phyloP scores from a whole-genome alignment of 1,140 invertebrate genomes.

The Popillia japonica region DNA sequence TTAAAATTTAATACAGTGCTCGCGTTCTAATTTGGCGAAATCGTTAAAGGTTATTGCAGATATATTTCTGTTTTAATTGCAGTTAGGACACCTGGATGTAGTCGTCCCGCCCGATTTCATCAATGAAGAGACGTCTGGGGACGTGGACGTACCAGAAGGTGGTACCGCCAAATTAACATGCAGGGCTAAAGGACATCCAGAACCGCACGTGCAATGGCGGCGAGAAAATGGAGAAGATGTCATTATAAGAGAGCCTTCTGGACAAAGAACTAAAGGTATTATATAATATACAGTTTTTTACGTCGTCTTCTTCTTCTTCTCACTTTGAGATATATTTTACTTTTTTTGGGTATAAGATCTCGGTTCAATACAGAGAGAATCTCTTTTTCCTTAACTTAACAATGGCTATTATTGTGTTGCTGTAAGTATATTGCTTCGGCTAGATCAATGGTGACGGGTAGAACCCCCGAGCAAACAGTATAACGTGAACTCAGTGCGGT shows the following conservation, averaged over 20 bases:
- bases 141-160: conserved; percentile 83
- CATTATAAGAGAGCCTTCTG: conserved; percentile 64
- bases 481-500: conserved; percentile 41
- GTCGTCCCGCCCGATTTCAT: conserved; percentile 87
- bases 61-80: conserved; percentile 56
- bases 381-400: conserved; percentile 52
- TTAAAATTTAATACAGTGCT: conserved; percentile 5
- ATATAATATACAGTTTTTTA: conserved; percentile 30
- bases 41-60: too few species aligned
- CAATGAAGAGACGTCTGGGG: conserved; percentile 80
- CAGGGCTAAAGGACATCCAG: conserved; percentile 81
- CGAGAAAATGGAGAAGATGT: conserved; percentile 85
- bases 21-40: too few species aligned
- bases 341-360: not conserved
- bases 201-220: conserved; percentile 85
- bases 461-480: conserved; percentile 42
- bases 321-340: not conserved
- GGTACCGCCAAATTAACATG: conserved; percentile 72
- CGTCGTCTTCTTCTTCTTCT: too few species aligned
- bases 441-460: conserved; percentile 52
- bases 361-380: conserved; percentile 18
- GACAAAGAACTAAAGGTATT: conserved; percentile 56
- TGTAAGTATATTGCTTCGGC: conserved; percentile 54
- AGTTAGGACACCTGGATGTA: conserved; percentile 83
- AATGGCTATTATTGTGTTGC: conserved; percentile 54